Percentiles rank a stretch among this genome's conserved stretches.
Evolutionary conservation across 2,888 invertebrate species (phyloP).

Genomic region (Argyresthia albistria): DNA sequence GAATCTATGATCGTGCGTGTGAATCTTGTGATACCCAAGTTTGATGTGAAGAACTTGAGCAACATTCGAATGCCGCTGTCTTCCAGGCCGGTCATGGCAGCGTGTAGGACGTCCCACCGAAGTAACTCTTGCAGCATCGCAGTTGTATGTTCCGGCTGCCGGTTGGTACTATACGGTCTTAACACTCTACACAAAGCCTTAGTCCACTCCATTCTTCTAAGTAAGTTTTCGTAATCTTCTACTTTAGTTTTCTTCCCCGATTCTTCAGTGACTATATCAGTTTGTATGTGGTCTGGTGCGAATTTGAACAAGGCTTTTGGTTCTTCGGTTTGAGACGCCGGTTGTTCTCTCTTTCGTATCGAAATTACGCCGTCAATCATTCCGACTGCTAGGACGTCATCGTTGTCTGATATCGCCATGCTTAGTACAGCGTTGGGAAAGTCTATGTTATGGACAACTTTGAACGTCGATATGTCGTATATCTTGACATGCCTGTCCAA

Average conservation of each 20-base stretch:
- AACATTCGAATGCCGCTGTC: constrained; percentile 77
- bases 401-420: constrained; percentile 81
- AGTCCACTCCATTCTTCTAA: constrained; percentile 86
- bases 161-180: constrained; percentile 67
- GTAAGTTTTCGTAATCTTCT: constrained; percentile 76
- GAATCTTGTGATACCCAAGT: constrained; percentile 82
- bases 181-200: constrained; percentile 85
- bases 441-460: constrained; percentile 89
- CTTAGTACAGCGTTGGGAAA: constrained; percentile 94
- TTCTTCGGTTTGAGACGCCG: constrained; percentile 40
- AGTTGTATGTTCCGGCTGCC: constrained; percentile 83
- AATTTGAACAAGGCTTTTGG: constrained; percentile 59
- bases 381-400: constrained; percentile 91
- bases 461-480: constrained; percentile 89
- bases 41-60: constrained; percentile 81
- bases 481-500: constrained; percentile 95
- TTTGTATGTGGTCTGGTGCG: constrained; percentile 57
- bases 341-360: constrained; percentile 82
- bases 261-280: constrained; percentile 66
- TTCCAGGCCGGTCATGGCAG: constrained; percentile 82
- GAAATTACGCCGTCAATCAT: constrained; percentile 95
- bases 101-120: constrained; percentile 82
- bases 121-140: constrained; percentile 89
- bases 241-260: constrained; percentile 38
- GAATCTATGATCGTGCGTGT: constrained; percentile 83